A percentile compares a stretch with the other conserved stretches of the same genome.
phyloP scores from a whole-genome alignment of 2,888 invertebrate genomes.

The Piscicola geometra region DNA sequence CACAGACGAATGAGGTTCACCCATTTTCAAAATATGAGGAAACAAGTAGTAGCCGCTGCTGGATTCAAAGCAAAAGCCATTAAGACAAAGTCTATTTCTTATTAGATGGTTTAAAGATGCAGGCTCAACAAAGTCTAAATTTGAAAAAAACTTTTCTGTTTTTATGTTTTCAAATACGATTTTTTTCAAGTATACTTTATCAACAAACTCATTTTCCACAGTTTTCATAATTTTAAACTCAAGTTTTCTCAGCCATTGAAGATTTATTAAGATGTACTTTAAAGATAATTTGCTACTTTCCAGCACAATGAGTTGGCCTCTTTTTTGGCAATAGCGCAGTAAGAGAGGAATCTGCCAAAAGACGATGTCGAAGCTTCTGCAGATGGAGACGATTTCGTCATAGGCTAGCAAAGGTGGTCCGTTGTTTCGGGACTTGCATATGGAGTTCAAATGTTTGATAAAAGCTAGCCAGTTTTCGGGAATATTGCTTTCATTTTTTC shows the following conservation, averaged over 20 bases:
- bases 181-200: slow-evolving; percentile 37
- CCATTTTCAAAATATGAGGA: slow-evolving; percentile 3
- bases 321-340: slow-evolving; percentile 43
- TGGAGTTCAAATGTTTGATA: slow-evolving; percentile 41
- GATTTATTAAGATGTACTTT: slow-evolving; percentile 43
- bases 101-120: slow-evolving; percentile 2
- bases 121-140: background rate
- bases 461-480: slow-evolving; percentile 43
- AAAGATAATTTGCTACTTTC: slow-evolving; percentile 38
- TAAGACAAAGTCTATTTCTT: slow-evolving; percentile 3
- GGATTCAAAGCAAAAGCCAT: background rate
- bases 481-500: slow-evolving; percentile 37
- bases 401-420: slow-evolving; percentile 42
- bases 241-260: slow-evolving; percentile 44
- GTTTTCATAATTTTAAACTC: slow-evolving; percentile 38
- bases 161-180: slow-evolving; percentile 4
- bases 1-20: slow-evolving; percentile 30
- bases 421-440: slow-evolving; percentile 38
- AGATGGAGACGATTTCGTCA: slow-evolving; percentile 43
- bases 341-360: slow-evolving; percentile 33
- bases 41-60: slow-evolving; percentile 9
- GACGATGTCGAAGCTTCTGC: slow-evolving; percentile 43
- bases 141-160: background rate
- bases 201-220: slow-evolving; percentile 41
- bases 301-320: slow-evolving; percentile 43